phyloP scores from a whole-genome alignment of 2,888 invertebrate genomes.

The Parelbella ahira region DNA sequence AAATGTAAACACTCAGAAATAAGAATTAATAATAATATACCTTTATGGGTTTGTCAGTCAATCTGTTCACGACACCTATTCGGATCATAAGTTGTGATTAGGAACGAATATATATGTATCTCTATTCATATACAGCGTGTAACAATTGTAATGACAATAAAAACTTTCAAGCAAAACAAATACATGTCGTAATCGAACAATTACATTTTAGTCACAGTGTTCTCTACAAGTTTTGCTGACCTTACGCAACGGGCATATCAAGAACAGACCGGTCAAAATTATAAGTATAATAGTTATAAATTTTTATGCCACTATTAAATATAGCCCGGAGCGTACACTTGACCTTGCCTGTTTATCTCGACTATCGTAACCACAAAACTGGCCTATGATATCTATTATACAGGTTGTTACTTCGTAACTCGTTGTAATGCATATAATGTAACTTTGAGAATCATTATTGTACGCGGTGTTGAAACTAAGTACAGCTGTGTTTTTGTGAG shows the following conservation, averaged over 20 bases:
- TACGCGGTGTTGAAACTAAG: no score
- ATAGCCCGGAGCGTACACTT: slow-evolving; percentile 37
- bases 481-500: no score
- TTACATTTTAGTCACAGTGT: slow-evolving; percentile 1
- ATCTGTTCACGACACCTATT: no score
- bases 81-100: no score
- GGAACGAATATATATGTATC: no score
- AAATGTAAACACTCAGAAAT: no score
- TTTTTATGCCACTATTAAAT: slow-evolving; percentile 49
- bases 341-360: slow-evolving; percentile 47
- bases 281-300: slow-evolving; percentile 56
- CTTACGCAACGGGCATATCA: slow-evolving; percentile 30
- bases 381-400: slow-evolving; percentile 31
- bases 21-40: no score
- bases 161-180: slow-evolving; percentile 13
- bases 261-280: slow-evolving; percentile 44
- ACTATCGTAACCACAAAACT: slow-evolving; percentile 40
- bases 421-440: not conserved
- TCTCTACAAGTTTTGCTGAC: slow-evolving; percentile 22
- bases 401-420: slow-evolving; percentile 5
- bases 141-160: slow-evolving; percentile 12
- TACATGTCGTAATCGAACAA: slow-evolving; percentile 15
- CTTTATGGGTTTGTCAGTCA: no score
- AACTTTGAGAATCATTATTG: not conserved
- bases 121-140: no score